A percentile compares a stretch with the other conserved stretches of the same genome.
phyloP scores from a whole-genome alignment of 2,888 invertebrate genomes.

The Pandemis corylana region DNA sequence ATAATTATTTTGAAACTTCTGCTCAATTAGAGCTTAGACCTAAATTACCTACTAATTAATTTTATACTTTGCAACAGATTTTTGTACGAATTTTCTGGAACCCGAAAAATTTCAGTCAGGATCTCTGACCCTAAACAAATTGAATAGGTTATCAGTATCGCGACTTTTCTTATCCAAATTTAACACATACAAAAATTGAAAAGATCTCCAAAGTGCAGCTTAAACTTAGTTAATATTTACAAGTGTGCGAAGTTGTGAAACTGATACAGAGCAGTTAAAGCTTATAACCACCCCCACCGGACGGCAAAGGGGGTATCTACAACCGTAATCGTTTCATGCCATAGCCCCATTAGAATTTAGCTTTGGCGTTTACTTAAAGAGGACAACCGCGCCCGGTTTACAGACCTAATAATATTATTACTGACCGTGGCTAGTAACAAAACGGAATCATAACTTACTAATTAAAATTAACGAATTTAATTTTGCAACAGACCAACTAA shows the following conservation, averaged over 20 bases:
- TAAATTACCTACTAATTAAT: too few relatives aligned
- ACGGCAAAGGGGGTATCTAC: neutral
- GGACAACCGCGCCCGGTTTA: neutral
- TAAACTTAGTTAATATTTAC: neutral
- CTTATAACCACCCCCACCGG: conserved; percentile 7
- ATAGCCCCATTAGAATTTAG: neutral
- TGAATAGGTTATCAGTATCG: too few relatives aligned
- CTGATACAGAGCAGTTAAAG: neutral
- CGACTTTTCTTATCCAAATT: too few relatives aligned
- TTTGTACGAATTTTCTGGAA: too few relatives aligned
- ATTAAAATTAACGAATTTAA: too few relatives aligned
- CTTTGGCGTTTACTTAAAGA: neutral
- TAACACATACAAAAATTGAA: neutral
- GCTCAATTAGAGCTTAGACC: too few relatives aligned
- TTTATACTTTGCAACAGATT: too few relatives aligned
- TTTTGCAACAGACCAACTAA: too few relatives aligned
- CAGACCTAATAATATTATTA: neutral
- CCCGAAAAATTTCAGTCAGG: too few relatives aligned
- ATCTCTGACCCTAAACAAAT: too few relatives aligned
- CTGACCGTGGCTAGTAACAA: too few relatives aligned
- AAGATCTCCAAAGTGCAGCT: neutral
- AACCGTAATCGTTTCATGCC: conserved; percentile 5
- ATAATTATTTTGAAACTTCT: neutral
- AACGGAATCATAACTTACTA: too few relatives aligned
- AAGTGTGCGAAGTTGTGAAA: neutral